Conservation (phyloP, 1,140 invertebrate genomes). For the Leucophenga varia region DNA sequence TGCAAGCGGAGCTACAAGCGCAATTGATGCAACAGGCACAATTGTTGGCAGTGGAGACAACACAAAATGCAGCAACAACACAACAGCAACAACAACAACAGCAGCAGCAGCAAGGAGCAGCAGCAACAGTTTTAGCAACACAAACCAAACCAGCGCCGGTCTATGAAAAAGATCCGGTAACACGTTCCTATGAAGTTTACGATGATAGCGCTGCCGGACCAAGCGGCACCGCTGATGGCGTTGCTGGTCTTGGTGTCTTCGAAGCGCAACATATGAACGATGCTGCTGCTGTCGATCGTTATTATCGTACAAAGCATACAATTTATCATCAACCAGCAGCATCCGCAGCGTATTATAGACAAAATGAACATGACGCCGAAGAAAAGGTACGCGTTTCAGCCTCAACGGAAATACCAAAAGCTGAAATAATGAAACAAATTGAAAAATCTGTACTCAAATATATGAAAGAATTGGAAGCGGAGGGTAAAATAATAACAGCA, state of each 20-base stretch:
- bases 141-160: conserved; percentile 26
- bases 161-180: conserved; percentile 45
- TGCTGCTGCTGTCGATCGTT: conserved; percentile 26
- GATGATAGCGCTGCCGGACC: conserved; percentile 18
- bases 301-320: conserved; percentile 46
- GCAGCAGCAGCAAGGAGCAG: conserved; percentile 2
- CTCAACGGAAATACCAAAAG: conserved; percentile 54
- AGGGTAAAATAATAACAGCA: conserved; percentile 47
- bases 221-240: neutral
- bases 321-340: conserved; percentile 24
- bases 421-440: conserved; percentile 54
- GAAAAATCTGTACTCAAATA: conserved; percentile 52
- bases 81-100: neutral
- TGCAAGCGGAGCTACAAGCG: neutral
- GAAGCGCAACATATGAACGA: neutral
- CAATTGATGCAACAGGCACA: neutral
- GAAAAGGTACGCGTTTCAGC: conserved; percentile 45
- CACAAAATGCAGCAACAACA: neutral
- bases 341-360: conserved; percentile 1
- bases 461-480: conserved; percentile 52
- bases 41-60: neutral
- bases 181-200: conserved; percentile 40
- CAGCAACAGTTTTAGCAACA: neutral
- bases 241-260: neutral
- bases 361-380: conserved; percentile 31